A percentile compares a stretch with the other conserved stretches of the same genome.
phyloP scores from a whole-genome alignment of 2,797 vertebrate genomes.

The Sebastes trivittatus region DNA sequence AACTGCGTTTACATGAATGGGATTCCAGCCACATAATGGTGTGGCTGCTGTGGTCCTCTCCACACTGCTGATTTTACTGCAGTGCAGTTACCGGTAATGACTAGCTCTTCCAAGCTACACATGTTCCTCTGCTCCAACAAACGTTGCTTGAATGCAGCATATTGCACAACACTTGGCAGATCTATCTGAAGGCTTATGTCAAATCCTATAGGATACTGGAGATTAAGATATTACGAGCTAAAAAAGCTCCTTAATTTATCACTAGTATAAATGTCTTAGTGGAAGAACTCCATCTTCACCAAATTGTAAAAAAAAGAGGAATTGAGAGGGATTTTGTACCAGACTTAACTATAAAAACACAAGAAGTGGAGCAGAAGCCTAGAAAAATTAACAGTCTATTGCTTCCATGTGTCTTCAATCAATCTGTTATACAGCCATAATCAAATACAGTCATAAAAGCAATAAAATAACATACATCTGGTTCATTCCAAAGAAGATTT shows the following conservation, averaged over 20 bases:
- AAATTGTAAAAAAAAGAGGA: not conserved
- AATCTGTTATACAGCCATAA: constrained; percentile 16
- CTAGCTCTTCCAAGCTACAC: constrained; percentile 36
- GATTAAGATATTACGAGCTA: not conserved
- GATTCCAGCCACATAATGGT: constrained; percentile 57
- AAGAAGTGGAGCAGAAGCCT: constrained; percentile 8
- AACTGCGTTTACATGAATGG: constrained; percentile 55
- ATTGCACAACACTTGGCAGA: constrained; percentile 2
- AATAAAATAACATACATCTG: not conserved
- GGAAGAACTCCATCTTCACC: not conserved
- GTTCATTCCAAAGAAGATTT: constrained; percentile 11
- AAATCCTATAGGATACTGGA: not conserved
- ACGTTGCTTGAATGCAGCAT: not conserved
- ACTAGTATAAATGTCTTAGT: not conserved
- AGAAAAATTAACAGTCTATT: constrained; percentile 21
- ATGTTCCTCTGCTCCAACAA: constrained; percentile 24
- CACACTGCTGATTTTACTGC: constrained; percentile 56
- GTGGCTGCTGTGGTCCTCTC: constrained; percentile 51
- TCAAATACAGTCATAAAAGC: constrained; percentile 25
- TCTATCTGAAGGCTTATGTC: not conserved
- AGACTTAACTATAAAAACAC: not conserved
- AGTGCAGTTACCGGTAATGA: constrained; percentile 65
- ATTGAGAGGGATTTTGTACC: not conserved
- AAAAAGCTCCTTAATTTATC: not conserved
- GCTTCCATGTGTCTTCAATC: constrained; percentile 47